Evolutionary conservation across 2,113 vertebrate species (phyloP), one percentile per base, ranked within the genome.

Genomic region (Cervus canadensis): DNA sequence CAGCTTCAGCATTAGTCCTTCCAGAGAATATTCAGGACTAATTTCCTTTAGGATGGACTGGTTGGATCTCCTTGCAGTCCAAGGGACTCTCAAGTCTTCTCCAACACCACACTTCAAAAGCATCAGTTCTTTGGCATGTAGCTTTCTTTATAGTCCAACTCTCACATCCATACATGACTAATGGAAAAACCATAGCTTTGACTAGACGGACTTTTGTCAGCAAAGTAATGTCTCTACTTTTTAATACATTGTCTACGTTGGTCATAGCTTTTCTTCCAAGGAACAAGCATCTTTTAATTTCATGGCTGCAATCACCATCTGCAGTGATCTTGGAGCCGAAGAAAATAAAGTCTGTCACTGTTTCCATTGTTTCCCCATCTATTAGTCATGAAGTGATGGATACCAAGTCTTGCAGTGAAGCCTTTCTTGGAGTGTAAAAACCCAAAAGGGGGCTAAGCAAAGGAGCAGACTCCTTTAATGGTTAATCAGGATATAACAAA

Each of bases 71-170:
- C 17, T 36, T 36, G 64, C 9, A 71, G 64, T 11, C 64, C n/a
- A 36, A 71, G 4, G 64, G 17, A 67, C 33, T 36, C 64, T 36
- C 8, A 67, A 67, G 64, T 21, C 64, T 67, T 67, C 64, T 67
- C 8, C n/a, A 36, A 36, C 64, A 67, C 17, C 64, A 67, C 33
- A 67, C 8, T 67, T 67, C 33, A 67, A 36, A 36, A 36, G 9
- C 64, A 36, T 67, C 64, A 67, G 17, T 36, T 67, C 33, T 67
- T 21, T 0, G 0, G n/a, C 4, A 1, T 5, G 21, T 5, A 36
- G n/a, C 17, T 67, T 67, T 21, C n/a, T 67, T 67, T 11, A 67
- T 10, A 36, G n/a, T 67, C 8, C 33, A 67, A 11, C n/a, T 67
- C n/a, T 67, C 64, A 67, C 8, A 36, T 36, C 10, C 64, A 21